phyloP scores from a whole-genome alignment of 2,797 vertebrate species.

The Lutjanus argentimaculatus region DNA sequence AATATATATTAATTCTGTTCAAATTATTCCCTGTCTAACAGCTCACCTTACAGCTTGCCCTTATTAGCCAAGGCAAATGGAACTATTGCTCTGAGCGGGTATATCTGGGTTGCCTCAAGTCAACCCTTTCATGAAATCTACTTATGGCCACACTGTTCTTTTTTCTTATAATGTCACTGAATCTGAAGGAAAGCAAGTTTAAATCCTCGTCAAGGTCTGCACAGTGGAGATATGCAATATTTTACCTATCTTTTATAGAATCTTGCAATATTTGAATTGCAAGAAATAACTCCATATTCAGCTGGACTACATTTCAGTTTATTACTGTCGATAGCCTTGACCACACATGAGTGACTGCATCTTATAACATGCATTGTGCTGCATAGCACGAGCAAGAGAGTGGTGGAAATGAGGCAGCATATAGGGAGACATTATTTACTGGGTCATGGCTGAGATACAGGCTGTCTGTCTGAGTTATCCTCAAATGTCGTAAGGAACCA shows the following conservation, averaged over 20 bases:
- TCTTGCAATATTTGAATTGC: slow-evolving; percentile 13
- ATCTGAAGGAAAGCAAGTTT: slow-evolving; percentile 50
- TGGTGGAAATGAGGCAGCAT: slow-evolving; percentile 16
- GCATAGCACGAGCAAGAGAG: slow-evolving; percentile 9
- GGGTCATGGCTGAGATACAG: slow-evolving; percentile 6
- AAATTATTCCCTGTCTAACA: slow-evolving; percentile 76
- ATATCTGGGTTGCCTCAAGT: slow-evolving; percentile 68
- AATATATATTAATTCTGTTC: slow-evolving; percentile 77
- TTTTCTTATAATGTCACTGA: slow-evolving; percentile 41
- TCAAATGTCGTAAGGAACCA: slow-evolving; percentile 15
- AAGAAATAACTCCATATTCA: slow-evolving; percentile 13
- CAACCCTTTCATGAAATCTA: slow-evolving; percentile 57
- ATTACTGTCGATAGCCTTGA: slow-evolving; percentile 2
- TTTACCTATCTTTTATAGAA: background rate
- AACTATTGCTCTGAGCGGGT: slow-evolving; percentile 68
- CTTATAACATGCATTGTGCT: slow-evolving; percentile 9
- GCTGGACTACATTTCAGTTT: slow-evolving; percentile 6
- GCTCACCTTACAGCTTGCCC: slow-evolving; percentile 77
- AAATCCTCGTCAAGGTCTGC: slow-evolving; percentile 62
- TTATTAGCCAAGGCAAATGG: slow-evolving; percentile 79
- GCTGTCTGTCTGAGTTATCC: slow-evolving; percentile 29
- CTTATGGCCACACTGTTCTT: slow-evolving; percentile 30
- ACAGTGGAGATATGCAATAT: slow-evolving; percentile 1
- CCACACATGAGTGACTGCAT: slow-evolving; percentile 24
- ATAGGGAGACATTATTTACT: slow-evolving; percentile 35